phyloP scores from a whole-genome alignment of 2,797 vertebrate genomes.

The Smutsia temminckii region DNA sequence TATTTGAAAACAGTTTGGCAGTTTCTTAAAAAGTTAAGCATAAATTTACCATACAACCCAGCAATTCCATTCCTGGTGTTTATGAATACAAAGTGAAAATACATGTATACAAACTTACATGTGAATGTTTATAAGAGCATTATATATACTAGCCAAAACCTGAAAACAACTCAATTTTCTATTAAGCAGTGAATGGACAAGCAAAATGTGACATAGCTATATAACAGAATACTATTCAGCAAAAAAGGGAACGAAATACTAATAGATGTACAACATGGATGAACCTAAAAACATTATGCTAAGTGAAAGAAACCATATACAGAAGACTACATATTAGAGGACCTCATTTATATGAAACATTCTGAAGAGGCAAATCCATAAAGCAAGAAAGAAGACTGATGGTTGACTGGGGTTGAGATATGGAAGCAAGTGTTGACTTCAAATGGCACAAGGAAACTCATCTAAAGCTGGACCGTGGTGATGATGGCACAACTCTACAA shows the following conservation, averaged over 20 bases:
- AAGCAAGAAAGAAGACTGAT: background rate
- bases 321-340: background rate
- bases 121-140: background rate
- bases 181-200: background rate
- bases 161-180: background rate
- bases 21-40: background rate
- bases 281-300: background rate
- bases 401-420: background rate
- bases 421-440: background rate
- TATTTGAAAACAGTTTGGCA: background rate
- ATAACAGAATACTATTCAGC: background rate
- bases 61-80: background rate
- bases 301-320: background rate
- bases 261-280: background rate
- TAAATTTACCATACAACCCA: background rate
- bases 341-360: background rate
- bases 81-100: conserved; percentile 1
- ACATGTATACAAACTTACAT: background rate
- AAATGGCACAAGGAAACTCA: background rate
- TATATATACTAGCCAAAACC: background rate
- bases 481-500: background rate
- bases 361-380: background rate
- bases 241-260: conserved; percentile 9
- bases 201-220: background rate
- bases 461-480: background rate